Conservation (phyloP, 2,888 invertebrate species). For the Endomychus coccineus region DNA sequence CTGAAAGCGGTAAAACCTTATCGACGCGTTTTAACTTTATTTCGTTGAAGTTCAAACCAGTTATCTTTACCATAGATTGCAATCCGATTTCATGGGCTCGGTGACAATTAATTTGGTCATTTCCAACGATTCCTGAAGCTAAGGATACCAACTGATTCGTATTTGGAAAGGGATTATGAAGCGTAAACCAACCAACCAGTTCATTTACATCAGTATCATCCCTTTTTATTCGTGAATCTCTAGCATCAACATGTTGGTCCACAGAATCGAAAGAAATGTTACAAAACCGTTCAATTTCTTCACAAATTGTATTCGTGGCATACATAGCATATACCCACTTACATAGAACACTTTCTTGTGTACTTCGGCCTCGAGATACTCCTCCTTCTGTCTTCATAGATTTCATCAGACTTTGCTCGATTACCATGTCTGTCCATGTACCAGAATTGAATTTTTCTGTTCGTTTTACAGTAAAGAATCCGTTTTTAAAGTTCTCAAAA, state of each 20-base stretch:
- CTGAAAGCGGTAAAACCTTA: slow-evolving; percentile 24
- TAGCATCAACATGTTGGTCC: slow-evolving; percentile 23
- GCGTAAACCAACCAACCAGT: slow-evolving; percentile 22
- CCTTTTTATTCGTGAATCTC: slow-evolving; percentile 21
- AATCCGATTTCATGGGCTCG: slow-evolving; percentile 17
- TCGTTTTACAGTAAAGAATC: slow-evolving; percentile 29
- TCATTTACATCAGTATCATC: slow-evolving; percentile 23
- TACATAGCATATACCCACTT: slow-evolving; percentile 29
- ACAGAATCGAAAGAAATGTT: slow-evolving; percentile 18
- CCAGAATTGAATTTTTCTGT: slow-evolving; percentile 21
- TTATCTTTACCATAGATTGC: slow-evolving; percentile 20
- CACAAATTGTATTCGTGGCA: slow-evolving; percentile 29
- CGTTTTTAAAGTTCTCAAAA: slow-evolving; percentile 23
- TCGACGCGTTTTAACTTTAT: slow-evolving; percentile 30
- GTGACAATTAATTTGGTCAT: slow-evolving; percentile 28
- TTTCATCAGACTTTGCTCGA: slow-evolving; percentile 22
- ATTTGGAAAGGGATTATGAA: slow-evolving; percentile 22
- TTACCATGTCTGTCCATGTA: slow-evolving; percentile 14
- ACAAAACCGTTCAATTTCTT: slow-evolving; percentile 24
- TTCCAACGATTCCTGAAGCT: slow-evolving; percentile 28
- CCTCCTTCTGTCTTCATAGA: slow-evolving; percentile 19
- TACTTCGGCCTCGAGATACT: slow-evolving; percentile 21
- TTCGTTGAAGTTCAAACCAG: slow-evolving; percentile 18
- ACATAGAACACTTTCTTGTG: slow-evolving; percentile 26
- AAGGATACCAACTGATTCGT: slow-evolving; percentile 22